Evolutionary conservation across 1,140 invertebrate genomes (phyloP), one percentile per base, ranked within the genome.

Genomic region (Panagrolaimus sp.): DNA sequence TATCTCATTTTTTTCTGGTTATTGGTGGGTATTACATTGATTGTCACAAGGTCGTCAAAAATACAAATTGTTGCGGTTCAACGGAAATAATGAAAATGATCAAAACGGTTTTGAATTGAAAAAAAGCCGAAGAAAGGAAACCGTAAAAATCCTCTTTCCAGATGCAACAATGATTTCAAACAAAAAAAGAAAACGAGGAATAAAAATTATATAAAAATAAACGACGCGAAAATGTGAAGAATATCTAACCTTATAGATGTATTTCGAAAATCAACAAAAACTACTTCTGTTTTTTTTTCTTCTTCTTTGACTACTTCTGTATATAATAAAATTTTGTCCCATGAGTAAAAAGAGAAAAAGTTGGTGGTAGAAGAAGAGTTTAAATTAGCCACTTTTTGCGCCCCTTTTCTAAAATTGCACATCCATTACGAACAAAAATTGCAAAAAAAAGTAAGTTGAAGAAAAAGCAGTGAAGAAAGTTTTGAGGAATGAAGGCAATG

Each of bases 31-130:
- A 38, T 38, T 38, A 38, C 32, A 58, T 21, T 58, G 52, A 58
- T 58, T 58, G 52, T 24, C 21, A 58, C 52, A 58, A 58, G 52
- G 52, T 58, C 52, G 52, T 58, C 52, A 58, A 58, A 58, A 58
- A 26, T 26, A 21, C 32, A 38, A 58, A 58, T 58, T 58, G 52
- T 58, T 58, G 52, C 52, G 52, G 52, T 58, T 58, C 21, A 58
- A 28, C 21, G 52, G 52, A 58, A 26, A 28, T 28, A 58, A 58
- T 58, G 14, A 28, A 58, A 28, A 21, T 28, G 52, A 58, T 58
- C 52, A 58, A 26, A 21, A 58, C 17, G 52, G 52, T 58, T 12
- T 21, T 21, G 48, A 52, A 24, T 21, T 58, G 15, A 26, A 58
- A 58, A 58, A n/a, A 12, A 21, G 14, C 17, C 32, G 7, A 38